Base-by-base conservation (phyloP, 2,797 vertebrate genomes). In the Galago senegalensis region DNA sequence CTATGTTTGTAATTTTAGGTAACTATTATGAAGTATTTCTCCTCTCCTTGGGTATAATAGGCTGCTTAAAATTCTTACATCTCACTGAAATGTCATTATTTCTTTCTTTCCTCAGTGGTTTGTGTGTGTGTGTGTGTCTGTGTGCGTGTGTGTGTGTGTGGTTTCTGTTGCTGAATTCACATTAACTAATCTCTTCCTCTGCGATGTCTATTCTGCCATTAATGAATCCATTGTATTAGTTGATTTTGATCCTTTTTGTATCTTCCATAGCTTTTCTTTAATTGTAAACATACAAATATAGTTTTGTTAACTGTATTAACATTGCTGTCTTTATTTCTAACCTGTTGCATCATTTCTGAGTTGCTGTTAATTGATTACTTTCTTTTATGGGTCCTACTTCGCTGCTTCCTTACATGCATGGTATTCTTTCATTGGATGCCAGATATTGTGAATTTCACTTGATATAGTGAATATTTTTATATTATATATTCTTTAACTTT, bases 401-500 rank as follows among this genome's bases (percentile, higher is more conserved):
- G 8, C 6, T 72, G 20, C 27, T 77, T 40, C 18, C 85, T 63
- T 79, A 31, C 2, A 77, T 53, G 14, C 12, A 43, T 25, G 16
- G 21, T 17, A 43, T 56, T 75, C 31, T 80, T 92, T 92, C 12
- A 53, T 37, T 76, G 34, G 6, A 79, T 72, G 43, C 8, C 20
- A 79, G 3, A 40, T 80, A 46, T 31, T 58, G 4, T 67, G 29
- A 87, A 61, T 53, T 84, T 93, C 83, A 29, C 10, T 82, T 77
- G 61, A 43, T 46, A 18, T 46, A 8, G 63, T 87, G n/a, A 87
- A 49, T 93, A n/a, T 84, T 93, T 94, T 87, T 40, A 63, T 61
- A 70, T 77, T 49, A 60, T 20, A 87, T 82, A 73, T 8, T 43
- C 20, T 65, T 75, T 60, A 93, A 18, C n/a, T 53, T 93, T 72